Conservation (phyloP, 2,888 invertebrate genomes). For the Ectobius pallidus region DNA sequence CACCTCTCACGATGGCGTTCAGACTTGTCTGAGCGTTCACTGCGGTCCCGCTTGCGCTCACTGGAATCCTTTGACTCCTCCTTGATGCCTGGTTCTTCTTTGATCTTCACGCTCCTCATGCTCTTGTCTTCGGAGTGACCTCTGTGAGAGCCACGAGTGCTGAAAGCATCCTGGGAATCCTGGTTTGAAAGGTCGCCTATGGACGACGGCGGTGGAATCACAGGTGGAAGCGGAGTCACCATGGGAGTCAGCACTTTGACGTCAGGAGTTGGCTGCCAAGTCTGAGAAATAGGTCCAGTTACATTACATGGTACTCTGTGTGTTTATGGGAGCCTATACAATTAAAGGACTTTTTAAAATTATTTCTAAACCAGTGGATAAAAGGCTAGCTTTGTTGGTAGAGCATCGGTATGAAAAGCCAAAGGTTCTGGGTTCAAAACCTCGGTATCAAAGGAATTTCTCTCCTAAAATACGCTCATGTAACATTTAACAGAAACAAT, state of each 20-base stretch:
- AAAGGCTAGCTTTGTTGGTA: too few species aligned
- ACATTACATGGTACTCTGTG: too few species aligned
- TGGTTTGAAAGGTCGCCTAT: slow-evolving; percentile 37
- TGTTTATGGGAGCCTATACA: too few species aligned
- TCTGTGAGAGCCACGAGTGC: slow-evolving; percentile 29
- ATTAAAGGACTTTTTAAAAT: too few species aligned
- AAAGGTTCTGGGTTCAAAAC: too few species aligned
- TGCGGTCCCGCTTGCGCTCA: slow-evolving; percentile 53
- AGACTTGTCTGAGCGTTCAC: slow-evolving; percentile 62
- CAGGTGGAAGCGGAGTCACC: slow-evolving; percentile 50
- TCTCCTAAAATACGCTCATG: too few species aligned
- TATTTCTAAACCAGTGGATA: too few species aligned
- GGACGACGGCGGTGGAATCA: slow-evolving; percentile 48
- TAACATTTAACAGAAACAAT: too few species aligned
- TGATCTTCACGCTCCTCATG: background rate
- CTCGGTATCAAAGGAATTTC: too few species aligned
- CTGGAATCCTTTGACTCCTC: slow-evolving; percentile 32
- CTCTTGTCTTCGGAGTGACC: slow-evolving; percentile 29
- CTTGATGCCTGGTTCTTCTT: slow-evolving; percentile 30
- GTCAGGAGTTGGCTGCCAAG: slow-evolving; percentile 54
- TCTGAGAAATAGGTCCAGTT: slow-evolving; percentile 48
- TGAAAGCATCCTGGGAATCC: slow-evolving; percentile 38
- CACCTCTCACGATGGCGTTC: slow-evolving; percentile 67
- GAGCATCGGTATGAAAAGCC: too few species aligned
- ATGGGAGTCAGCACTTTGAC: slow-evolving; percentile 68